These are phyloP conservation scores for Marcusenius ussheri DNA, from an alignment of 2,113 vertebrate species.

Conservation along the genomic window DNA sequence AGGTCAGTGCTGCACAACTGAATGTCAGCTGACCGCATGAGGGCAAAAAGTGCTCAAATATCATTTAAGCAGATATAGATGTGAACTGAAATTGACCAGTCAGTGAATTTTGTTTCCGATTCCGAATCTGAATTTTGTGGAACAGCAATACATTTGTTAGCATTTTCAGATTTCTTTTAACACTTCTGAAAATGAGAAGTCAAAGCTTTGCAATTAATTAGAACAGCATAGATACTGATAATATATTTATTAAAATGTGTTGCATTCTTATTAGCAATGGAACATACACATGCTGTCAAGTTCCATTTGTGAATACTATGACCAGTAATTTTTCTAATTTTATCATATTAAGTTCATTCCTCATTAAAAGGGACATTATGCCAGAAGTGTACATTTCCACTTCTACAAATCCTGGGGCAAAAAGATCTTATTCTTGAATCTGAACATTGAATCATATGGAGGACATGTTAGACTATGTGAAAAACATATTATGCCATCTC, in stretches of 20 bases:
- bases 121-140: not conserved
- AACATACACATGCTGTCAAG: not conserved
- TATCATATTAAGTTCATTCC: not conserved
- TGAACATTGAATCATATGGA: not conserved
- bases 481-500: not conserved
- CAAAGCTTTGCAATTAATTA: not conserved
- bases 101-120: not conserved
- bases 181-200: not conserved
- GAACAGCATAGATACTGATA: not conserved
- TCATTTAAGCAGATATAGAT: not conserved
- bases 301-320: not conserved
- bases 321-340: not conserved
- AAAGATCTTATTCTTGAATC: not conserved
- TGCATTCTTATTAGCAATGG: not conserved
- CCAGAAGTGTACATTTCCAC: not conserved
- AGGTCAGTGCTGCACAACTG: slow-evolving; percentile 52
- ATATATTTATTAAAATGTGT: not conserved
- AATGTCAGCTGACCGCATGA: not conserved
- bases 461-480: not conserved
- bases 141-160: not conserved
- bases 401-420: not conserved
- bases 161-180: not conserved
- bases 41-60: not conserved
- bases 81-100: not conserved
- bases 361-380: not conserved